Evolutionary conservation across 2,113 vertebrate species (phyloP), one percentile per base, ranked within the genome.

Genomic region (Bos indicus): DNA sequence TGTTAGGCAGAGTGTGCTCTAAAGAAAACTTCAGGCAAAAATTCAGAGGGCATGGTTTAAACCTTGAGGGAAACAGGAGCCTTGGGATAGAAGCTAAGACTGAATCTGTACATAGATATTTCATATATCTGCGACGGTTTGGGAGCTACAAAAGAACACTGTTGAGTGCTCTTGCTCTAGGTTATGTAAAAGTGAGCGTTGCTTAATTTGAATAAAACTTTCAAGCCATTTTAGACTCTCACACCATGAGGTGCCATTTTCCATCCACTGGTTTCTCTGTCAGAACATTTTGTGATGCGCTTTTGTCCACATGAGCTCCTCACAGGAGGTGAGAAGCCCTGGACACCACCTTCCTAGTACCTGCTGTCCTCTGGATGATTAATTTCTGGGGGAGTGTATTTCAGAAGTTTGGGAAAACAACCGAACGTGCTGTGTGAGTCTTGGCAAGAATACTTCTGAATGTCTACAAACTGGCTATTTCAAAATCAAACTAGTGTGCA

Each of bases 361-460:
- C 77, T 78, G 40, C 16, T 84, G 26, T 81, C 43, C 52, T 48
- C 64, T 40, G 43, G 67, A 71, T 86, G 81, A 36, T 25, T 93
- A 60, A 86, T 74, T 93, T 46, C 33, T 82, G 60, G 21, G 54
- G 7, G 85, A 86, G 74, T 82, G 46, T 40, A 36, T 28, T 86
- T 86, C 80, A 86, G 92, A 89, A 84, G 46, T 86, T 82, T 93
- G 67, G 54, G 88, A 30, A 94, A 96, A 82, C 59, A 87, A 71
- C 71, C 2, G 2, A 71, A 82, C 0, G 5, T 46, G 46, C 67
- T 52, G 1, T 23, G 26, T 74, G 48, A 52, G 46, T 90, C 60
- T 81, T 74, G 56, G 54, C 59, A 30, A 51, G 81, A 16, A 40
- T 90, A 62, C 48, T 77, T 95, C 95, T 28, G 1, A 87, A 40